Evolutionary conservation across 2,113 vertebrate species (phyloP), one percentile per base, ranked within the genome.

Genomic region (Scomber japonicus): DNA sequence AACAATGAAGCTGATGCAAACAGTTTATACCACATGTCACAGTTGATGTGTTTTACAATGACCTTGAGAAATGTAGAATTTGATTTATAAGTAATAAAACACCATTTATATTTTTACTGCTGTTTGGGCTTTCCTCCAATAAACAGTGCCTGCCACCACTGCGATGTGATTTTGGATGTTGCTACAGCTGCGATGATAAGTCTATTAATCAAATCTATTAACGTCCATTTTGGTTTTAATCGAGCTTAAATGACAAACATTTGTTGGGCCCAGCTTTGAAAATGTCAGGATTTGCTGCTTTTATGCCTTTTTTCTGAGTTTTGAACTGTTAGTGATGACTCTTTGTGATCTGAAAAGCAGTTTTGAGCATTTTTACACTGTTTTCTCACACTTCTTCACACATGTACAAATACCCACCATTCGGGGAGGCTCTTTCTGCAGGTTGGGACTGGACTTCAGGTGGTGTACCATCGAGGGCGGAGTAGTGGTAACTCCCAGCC

Each of bases 401-500:
- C 3, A 5, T 11, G 1, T 19, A 11, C 5, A 40, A 40, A 40
- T 9, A 88, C 85, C 80, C 80, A 95, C 95, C 91, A 48, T 84
- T 87, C 0, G 74, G 75, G 6, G 72, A 66, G 27, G 82, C 31
- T 21, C 55, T 68, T 30, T 78, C 82, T n/a, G 53, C 35, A 66
- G 70, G 55, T 0, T 51, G 71, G 54, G 13, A 16, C 1, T 56
- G 72, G 54, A 69, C 21, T 14, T 17, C 54, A 24, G 90, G 80
- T 1, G 71, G 71, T 0, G 83, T 80, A 0, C 54, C 55, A 0
- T 57, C 24, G 0, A 24, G 31, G 2, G 68, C 0, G 0, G 53
- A 45, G 86, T 91, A 93, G 76, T 21, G 81, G 88, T 94, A 94
- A 72, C 92, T 94, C 31, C 92, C 91, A 0, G 85, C 81, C 62